A percentile compares a stretch with the other conserved stretches of the same genome.
Conservation (phyloP, 2,797 vertebrate species). For the Denticeps clupeoides region DNA sequence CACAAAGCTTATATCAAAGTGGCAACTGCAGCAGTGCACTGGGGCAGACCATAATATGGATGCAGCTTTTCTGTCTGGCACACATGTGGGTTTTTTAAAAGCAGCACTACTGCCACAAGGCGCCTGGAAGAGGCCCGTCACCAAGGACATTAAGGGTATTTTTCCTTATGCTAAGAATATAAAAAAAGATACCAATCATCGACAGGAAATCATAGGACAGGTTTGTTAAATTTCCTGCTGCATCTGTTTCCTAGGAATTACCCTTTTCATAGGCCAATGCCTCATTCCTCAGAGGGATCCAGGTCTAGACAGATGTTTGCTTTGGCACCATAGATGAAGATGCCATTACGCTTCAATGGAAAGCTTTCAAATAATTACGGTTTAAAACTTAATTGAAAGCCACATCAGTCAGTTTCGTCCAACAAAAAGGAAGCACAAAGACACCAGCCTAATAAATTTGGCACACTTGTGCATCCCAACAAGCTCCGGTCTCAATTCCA, state of each 20-base stretch:
- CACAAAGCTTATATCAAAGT: too few species aligned
- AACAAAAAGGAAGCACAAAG: neutral
- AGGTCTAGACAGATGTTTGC: neutral
- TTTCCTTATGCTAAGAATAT: neutral
- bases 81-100: neutral
- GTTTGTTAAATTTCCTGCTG: too few species aligned
- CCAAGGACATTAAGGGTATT: neutral
- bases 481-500: slow-evolving; percentile 7
- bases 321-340: too few species aligned
- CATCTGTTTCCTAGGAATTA: too few species aligned
- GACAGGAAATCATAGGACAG: too few species aligned
- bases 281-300: slow-evolving; percentile 5
- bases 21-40: neutral
- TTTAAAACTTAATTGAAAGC: neutral
- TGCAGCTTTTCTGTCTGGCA: neutral
- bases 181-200: too few species aligned
- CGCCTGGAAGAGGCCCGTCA: neutral
- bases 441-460: neutral
- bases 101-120: too few species aligned
- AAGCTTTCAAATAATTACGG: neutral
- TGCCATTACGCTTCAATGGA: too few species aligned
- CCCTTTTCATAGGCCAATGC: too few species aligned
- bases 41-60: neutral
- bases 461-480: slow-evolving; percentile 1
- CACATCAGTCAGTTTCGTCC: neutral